Base-by-base conservation (phyloP, 2,113 vertebrate species). In the Falcunculus frontatus region DNA sequence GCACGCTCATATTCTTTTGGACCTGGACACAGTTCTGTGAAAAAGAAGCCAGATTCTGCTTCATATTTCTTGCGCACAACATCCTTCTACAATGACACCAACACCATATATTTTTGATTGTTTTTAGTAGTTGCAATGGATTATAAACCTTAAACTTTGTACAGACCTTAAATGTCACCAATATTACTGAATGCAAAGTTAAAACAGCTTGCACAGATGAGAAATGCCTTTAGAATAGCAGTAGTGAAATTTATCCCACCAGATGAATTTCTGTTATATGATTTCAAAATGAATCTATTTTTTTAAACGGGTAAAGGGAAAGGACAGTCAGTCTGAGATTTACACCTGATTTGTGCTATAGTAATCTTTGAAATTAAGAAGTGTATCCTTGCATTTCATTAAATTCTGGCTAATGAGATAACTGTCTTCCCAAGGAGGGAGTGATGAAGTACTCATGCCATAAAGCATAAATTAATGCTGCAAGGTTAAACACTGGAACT, bases 341-440 rank as follows among this genome's bases (percentile, higher is more conserved):
- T 99, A 99, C 98, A 98, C 98, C 98, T 98, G 98, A 98, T 99
- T 99, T 99, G 98, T 99, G 98, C 98, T 99, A 98, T 98, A 98
- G 98, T 99, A 99, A 98, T 99, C 98, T 99, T 98, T 98, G 98
- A 99, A 99, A 99, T 99, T 99, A 99, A 99, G 99, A 99, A 99
- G 98, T 99, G 99, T 99, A 99, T 99, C 98, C 98, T 98, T 99
- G 99, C 99, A 99, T 99, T 99, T 99, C 99, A 99, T 99, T 99
- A 99, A 99, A 98, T 98, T 98, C 98, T 97, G 98, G 98, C 98
- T 99, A 99, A 99, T 99, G 99, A 99, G 99, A 99, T 99, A 98
- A 99, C 98, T 99, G 99, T 98, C 98, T 99, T 98, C 98, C 98
- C 98, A 99, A 99, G 99, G 99, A 99, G 99, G 98, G 97, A 98